Evolutionary conservation across 2,113 vertebrate species (phyloP).

Genomic region (Microcebus tavaratra): DNA sequence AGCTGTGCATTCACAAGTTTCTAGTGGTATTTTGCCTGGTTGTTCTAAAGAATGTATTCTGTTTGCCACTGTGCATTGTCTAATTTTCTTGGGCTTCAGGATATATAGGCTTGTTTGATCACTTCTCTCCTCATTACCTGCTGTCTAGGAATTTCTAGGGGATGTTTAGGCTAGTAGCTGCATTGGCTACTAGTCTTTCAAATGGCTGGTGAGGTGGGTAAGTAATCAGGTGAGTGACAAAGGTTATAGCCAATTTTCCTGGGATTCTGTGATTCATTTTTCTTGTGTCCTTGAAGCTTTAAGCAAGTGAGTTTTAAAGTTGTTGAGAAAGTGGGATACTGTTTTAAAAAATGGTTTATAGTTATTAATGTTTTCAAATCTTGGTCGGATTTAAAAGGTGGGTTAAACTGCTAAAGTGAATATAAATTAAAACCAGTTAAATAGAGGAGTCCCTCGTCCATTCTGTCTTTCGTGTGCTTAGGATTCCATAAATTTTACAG

Average conservation of each 20-base stretch:
- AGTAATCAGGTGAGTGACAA: conserved; percentile 43
- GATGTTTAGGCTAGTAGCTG: not conserved
- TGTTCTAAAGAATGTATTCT: not conserved
- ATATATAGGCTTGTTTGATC: not conserved
- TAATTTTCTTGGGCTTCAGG: not conserved
- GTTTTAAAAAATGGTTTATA: conserved; percentile 64
- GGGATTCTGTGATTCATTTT: conserved; percentile 62
- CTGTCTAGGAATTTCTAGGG: not conserved
- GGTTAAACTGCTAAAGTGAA: conserved; percentile 76
- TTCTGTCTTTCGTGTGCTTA: conserved; percentile 78
- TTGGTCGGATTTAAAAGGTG: conserved; percentile 73
- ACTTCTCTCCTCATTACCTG: conserved; percentile 32
- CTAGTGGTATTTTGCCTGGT: not conserved
- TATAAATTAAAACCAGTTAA: conserved; percentile 84
- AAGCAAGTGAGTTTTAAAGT: conserved; percentile 63
- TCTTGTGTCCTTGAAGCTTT: conserved; percentile 62
- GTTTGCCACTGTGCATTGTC: not conserved
- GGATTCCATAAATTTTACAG: conserved; percentile 81
- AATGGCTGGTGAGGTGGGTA: not conserved
- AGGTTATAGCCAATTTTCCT: conserved; percentile 58
- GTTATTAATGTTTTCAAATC: conserved; percentile 71
- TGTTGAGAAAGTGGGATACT: conserved; percentile 49
- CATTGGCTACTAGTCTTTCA: not conserved
- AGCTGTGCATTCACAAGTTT: not conserved
- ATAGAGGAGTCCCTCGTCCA: conserved; percentile 71